Evolutionary conservation across 2,113 vertebrate genomes (phyloP).

Genomic region (Plectropomus leopardus): DNA sequence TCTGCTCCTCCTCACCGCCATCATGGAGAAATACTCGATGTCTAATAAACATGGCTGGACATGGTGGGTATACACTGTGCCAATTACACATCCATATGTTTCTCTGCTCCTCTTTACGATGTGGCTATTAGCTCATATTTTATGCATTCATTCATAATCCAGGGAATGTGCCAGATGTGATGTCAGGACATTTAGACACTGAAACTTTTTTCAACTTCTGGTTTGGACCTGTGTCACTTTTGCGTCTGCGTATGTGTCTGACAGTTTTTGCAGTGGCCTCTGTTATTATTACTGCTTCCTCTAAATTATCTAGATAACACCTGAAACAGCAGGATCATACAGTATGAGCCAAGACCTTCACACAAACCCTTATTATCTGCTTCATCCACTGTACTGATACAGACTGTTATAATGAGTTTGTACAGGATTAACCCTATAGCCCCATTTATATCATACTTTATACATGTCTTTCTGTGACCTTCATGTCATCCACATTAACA

Average conservation of each 20-base stretch:
- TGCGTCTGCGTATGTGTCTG: neutral
- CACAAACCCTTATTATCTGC: neutral
- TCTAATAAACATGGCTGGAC: constrained; percentile 98
- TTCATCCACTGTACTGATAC: neutral
- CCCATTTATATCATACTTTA: too few species aligned
- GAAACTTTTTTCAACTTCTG: too few species aligned
- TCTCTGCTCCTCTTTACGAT: too few species aligned
- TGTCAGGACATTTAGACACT: too few species aligned
- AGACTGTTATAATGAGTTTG: neutral
- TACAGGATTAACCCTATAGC: constrained; percentile 10
- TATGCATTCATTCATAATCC: neutral
- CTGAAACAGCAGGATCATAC: constrained; percentile 11
- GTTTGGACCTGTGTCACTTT: too few species aligned
- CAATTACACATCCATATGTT: too few species aligned
- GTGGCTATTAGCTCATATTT: neutral
- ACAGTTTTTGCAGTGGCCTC: neutral
- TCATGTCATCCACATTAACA: too few species aligned
- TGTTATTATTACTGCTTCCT: neutral
- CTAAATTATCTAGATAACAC: neutral
- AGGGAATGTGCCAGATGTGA: neutral
- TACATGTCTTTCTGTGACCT: too few species aligned
- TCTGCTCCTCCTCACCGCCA: constrained; percentile 94
- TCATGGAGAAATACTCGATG: constrained; percentile 98
- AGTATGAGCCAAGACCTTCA: too few species aligned
- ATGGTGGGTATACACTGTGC: constrained; percentile 89